A percentile compares a stretch with the other conserved stretches of the same genome.
These are phyloP conservation scores for Sebastes iracundus DNA, from an alignment of 2,797 vertebrate genomes.

Conservation along the genomic window DNA sequence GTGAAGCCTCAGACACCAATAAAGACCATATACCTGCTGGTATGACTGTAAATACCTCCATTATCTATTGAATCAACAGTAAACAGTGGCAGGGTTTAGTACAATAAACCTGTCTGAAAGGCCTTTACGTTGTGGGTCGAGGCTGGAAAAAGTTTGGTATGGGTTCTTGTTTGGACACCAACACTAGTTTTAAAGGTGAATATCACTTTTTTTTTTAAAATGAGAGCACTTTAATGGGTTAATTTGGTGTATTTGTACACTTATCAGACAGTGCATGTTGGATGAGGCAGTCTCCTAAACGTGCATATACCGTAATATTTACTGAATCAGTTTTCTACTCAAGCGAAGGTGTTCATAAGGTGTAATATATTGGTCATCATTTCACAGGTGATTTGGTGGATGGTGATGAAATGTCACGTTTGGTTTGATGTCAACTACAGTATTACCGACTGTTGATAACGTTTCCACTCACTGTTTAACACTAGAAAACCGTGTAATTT, in stretches of 20 bases:
- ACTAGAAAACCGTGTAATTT: not conserved
- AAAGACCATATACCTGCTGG: not conserved
- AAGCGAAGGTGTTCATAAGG: not conserved
- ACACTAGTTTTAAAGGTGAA: accelerated
- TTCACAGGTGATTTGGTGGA: not conserved
- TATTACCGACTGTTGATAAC: not conserved
- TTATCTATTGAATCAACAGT: not conserved
- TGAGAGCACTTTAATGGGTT: not conserved
- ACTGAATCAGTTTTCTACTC: not conserved
- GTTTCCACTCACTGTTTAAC: not conserved
- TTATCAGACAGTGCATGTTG: not conserved
- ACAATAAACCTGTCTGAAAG: not conserved
- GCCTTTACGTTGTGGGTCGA: not conserved
- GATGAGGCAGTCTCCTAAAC: not conserved
- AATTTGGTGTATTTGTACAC: not conserved
- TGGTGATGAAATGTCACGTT: not conserved
- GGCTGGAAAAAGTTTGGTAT: not conserved
- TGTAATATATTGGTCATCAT: not conserved
- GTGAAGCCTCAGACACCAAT: not conserved
- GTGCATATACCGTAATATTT: not conserved
- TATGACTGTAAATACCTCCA: not conserved
- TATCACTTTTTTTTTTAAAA: too few species aligned
- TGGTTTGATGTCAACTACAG: not conserved
- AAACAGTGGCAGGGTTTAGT: not conserved
- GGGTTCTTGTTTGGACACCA: too few species aligned